Percentiles rank a stretch among this genome's conserved stretches.
Evolutionary conservation across 92 coral and sea anemone genomes (phyloP).

Genomic region (Hydrozoanthus gracilis): DNA sequence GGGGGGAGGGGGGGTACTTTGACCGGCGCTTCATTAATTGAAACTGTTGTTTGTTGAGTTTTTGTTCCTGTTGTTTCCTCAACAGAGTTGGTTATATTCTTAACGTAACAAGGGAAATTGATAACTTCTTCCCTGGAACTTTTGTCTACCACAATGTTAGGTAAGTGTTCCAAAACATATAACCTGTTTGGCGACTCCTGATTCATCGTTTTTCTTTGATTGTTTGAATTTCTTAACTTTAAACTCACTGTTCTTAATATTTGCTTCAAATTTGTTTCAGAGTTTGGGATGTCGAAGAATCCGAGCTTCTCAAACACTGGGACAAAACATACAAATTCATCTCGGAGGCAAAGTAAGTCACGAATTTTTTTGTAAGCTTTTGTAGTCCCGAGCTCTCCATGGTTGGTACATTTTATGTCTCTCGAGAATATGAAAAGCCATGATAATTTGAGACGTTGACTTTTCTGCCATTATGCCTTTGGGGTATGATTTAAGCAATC

Average conservation of each 20-base stretch:
- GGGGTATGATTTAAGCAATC: too few species aligned
- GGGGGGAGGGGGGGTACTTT: too few species aligned
- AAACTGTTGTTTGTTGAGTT: background rate
- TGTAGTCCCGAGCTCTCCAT: background rate
- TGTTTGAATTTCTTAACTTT: too few species aligned
- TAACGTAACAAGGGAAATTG: slow-evolving; percentile 93
- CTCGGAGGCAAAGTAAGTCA: slow-evolving; percentile 84
- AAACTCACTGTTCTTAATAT: background rate
- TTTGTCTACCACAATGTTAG: slow-evolving; percentile 88
- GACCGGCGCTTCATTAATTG: too few species aligned
- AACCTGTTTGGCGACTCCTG: background rate
- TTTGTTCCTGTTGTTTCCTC: slow-evolving; percentile 4
- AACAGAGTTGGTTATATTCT: slow-evolving; percentile 89
- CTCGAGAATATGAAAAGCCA: too few species aligned
- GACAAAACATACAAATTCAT: slow-evolving; percentile 86
- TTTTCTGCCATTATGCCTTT: too few species aligned
- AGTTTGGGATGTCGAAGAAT: slow-evolving; percentile 84
- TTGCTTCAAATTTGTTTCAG: slow-evolving; percentile 45
- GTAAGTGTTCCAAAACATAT: slow-evolving; percentile 28
- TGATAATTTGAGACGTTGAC: too few species aligned
- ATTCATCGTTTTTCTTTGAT: too few species aligned
- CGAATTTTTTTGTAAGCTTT: background rate
- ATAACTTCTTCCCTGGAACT: slow-evolving; percentile 95
- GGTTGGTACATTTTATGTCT: too few species aligned
- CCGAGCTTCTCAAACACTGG: slow-evolving; percentile 91